phyloP scores from a whole-genome alignment of 2,113 vertebrate species.

The Neogale vison region DNA sequence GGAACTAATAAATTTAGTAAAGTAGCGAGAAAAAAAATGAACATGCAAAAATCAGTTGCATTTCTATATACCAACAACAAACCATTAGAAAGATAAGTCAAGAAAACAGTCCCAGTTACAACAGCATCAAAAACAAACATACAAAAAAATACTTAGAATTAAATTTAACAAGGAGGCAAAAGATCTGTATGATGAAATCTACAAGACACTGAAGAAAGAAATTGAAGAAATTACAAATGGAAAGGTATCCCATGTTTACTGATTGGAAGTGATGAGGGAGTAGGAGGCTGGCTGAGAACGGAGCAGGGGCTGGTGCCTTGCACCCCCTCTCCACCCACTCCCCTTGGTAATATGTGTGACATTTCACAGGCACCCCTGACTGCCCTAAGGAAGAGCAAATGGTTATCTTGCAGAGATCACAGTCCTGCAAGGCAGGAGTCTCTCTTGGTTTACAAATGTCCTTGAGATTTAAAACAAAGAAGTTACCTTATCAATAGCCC shows the following conservation, averaged over 20 bases:
- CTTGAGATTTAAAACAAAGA: too few relatives aligned
- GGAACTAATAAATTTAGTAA: neutral
- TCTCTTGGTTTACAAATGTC: too few relatives aligned
- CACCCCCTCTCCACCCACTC: too few relatives aligned
- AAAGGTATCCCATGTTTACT: neutral
- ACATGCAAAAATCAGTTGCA: neutral
- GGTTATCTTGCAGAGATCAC: too few relatives aligned
- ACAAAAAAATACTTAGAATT: neutral
- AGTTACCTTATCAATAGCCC: too few relatives aligned
- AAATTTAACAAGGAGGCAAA: neutral
- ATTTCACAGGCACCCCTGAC: too few relatives aligned
- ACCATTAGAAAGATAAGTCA: neutral
- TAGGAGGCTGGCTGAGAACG: too few relatives aligned
- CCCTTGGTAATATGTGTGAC: too few relatives aligned
- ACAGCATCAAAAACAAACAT: neutral
- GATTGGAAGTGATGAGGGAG: too few relatives aligned
- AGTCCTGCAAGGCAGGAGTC: too few relatives aligned
- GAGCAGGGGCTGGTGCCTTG: too few relatives aligned
- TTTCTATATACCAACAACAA: neutral
- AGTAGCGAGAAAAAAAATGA: neutral
- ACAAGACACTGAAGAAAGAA: neutral
- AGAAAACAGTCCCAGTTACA: neutral
- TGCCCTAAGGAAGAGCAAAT: too few relatives aligned
- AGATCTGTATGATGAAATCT: neutral
- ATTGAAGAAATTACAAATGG: neutral